Conservation (phyloP, 2,888 invertebrate species). For the Netelia virgata region DNA sequence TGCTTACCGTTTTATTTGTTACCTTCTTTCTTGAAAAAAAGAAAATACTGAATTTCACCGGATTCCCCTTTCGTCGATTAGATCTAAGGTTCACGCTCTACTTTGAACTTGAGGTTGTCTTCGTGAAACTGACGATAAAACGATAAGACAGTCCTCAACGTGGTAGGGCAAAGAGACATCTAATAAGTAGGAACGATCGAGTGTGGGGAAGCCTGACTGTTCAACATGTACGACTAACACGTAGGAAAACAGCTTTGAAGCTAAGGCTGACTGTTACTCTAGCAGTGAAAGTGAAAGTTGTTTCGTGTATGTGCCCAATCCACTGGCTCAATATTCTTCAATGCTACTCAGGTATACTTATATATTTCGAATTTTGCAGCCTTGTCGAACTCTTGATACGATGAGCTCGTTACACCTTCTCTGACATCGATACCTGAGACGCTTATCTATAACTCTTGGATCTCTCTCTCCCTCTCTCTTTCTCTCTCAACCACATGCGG, state of each 20-base stretch:
- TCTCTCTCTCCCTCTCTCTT: background rate
- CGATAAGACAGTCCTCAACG: background rate
- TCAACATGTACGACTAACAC: background rate
- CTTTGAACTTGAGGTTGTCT: background rate
- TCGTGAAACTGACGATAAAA: background rate
- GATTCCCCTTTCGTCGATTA: background rate
- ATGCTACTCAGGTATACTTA: too few relatives aligned
- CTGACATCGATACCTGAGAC: background rate
- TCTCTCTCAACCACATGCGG: background rate
- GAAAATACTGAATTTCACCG: background rate
- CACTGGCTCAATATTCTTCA: background rate
- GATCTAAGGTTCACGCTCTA: background rate
- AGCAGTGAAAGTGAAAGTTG: conserved; percentile 75
- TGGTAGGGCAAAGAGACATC: background rate
- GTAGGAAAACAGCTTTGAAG: conserved; percentile 17
- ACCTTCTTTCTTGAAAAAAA: background rate
- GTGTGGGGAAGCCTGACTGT: background rate
- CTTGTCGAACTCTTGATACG: background rate
- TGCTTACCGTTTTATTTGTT: background rate
- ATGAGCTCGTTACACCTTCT: background rate
- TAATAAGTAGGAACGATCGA: background rate
- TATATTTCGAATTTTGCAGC: background rate
- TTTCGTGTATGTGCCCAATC: conserved; percentile 58
- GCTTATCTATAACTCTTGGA: background rate
- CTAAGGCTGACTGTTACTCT: background rate